Evolutionary conservation across 2,888 invertebrate species (phyloP).

Genomic region (Erebia palarica): DNA sequence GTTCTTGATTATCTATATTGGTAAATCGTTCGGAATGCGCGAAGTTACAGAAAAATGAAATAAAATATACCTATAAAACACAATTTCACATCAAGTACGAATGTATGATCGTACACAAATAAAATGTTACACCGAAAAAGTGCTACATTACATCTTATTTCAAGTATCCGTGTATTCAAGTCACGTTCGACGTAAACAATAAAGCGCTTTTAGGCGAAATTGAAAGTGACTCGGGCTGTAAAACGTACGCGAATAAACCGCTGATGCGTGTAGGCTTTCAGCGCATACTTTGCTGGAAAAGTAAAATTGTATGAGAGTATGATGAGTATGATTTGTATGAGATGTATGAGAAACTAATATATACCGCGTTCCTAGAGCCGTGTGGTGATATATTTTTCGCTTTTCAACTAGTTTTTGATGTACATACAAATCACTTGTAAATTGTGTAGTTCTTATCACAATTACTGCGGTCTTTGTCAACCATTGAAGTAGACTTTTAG

Average conservation of each 20-base stretch:
- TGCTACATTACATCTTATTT: constrained; percentile 5
- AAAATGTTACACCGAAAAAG: neutral
- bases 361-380: too few species aligned
- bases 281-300: neutral
- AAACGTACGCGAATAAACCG: constrained; percentile 51
- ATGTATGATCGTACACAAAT: neutral
- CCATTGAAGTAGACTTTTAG: too few species aligned
- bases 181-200: constrained; percentile 65
- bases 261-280: constrained; percentile 18
- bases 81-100: neutral
- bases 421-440: too few species aligned
- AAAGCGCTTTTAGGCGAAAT: constrained; percentile 76
- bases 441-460: too few species aligned
- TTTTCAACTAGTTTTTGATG: too few species aligned
- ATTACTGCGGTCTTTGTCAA: too few species aligned
- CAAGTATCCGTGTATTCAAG: constrained; percentile 5
- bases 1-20: neutral
- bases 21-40: neutral
- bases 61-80: neutral
- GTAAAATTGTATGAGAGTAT: neutral
- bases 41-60: neutral
- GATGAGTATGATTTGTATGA: too few species aligned
- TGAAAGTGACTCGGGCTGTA: constrained; percentile 79
- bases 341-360: neutral
- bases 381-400: too few species aligned